These are phyloP conservation scores for Neotoxoptera formosana DNA, from an alignment of 1,140 invertebrate genomes.

Conservation along the genomic window DNA sequence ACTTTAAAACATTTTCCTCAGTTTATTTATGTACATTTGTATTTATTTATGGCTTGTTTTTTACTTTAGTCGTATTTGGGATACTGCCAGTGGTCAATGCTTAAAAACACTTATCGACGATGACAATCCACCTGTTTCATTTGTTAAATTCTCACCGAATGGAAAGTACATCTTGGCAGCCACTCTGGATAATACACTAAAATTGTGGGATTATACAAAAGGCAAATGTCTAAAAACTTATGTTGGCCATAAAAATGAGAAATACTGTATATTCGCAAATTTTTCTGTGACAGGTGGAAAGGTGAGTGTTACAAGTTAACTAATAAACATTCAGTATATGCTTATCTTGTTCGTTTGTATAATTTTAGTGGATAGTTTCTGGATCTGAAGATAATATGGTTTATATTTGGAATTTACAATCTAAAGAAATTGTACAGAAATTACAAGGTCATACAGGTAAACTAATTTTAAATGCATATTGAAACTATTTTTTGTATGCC, in stretches of 20 bases:
- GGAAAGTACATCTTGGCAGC: slow-evolving; percentile 99
- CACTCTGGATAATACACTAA: slow-evolving; percentile 97
- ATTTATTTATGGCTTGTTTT: slow-evolving; percentile 63
- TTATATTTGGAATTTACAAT: slow-evolving; percentile 99
- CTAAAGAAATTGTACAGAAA: slow-evolving; percentile 99
- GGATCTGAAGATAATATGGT: slow-evolving; percentile 99
- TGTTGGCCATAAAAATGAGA: slow-evolving; percentile 97
- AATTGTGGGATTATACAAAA: slow-evolving; percentile 99
- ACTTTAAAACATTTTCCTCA: not conserved
- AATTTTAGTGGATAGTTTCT: slow-evolving; percentile 95
- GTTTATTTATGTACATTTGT: slow-evolving; percentile 43
- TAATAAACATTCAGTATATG: slow-evolving; percentile 29
- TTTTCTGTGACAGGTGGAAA: slow-evolving; percentile 99
- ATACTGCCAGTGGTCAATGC: slow-evolving; percentile 98
- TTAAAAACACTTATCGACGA: slow-evolving; percentile 96
- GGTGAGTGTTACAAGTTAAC: slow-evolving; percentile 67
- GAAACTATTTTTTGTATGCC: not conserved
- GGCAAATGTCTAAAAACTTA: slow-evolving; percentile 97
- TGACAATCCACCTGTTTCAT: slow-evolving; percentile 99
- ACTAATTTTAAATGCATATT: not conserved
- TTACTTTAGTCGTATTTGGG: slow-evolving; percentile 92
- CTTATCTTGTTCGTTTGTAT: slow-evolving; percentile 59
- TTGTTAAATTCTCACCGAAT: slow-evolving; percentile 99
- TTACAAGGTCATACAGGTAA: slow-evolving; percentile 73
- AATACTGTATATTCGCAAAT: slow-evolving; percentile 99